Evolutionary conservation across 2,113 vertebrate species (phyloP), one percentile per base, ranked within the genome.

Genomic region (Pteruthius melanotis): DNA sequence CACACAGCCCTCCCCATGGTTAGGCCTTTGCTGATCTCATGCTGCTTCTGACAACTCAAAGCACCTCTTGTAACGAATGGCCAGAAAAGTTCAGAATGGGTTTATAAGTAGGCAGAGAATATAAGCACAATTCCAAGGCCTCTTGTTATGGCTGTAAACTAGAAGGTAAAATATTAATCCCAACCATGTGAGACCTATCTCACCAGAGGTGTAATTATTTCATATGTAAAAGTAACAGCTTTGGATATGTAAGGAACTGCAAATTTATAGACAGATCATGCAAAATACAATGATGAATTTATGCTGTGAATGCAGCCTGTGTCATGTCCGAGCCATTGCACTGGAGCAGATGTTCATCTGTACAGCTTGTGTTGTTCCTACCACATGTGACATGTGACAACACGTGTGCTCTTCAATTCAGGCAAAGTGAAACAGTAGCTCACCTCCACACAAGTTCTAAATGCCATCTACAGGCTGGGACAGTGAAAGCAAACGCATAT

Each of bases 91-190:
- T 72, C 74, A 76, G 49, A 79, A 65, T 26, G 65, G 74, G 59
- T 45, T 26, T 71, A 39, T 31, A 70, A 61, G n/a, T 21, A 83
- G 40, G 57, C 6, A 4, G 65, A 64, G 15, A 3, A 1, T 5
- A 61, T n/a, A 71, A 74, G 42, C 85, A 84, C 35, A 54, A 52
- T 91, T 95, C 64, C 3, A 42, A 61, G 56, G 42, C 28, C 49
- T 76, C 59, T 60, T 96, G 59, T 96, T 94, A 39, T 35, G 93
- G 70, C 90, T 77, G 76, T 87, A 87, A 95, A 65, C 82, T 74
- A 87, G 14, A 57, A 3, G 10, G 91, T 85, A 94, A 71, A 94
- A 87, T 68, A 15, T 81, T 89, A 91, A 95, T 95, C 76, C 75
- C 65, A 91, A 79, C 37, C 72, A 69, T 2, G 7, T 77, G 74